Percentiles rank a stretch among this genome's conserved stretches.
Conservation (phyloP, 2,113 vertebrate species). For the Montifringilla adamsi region DNA sequence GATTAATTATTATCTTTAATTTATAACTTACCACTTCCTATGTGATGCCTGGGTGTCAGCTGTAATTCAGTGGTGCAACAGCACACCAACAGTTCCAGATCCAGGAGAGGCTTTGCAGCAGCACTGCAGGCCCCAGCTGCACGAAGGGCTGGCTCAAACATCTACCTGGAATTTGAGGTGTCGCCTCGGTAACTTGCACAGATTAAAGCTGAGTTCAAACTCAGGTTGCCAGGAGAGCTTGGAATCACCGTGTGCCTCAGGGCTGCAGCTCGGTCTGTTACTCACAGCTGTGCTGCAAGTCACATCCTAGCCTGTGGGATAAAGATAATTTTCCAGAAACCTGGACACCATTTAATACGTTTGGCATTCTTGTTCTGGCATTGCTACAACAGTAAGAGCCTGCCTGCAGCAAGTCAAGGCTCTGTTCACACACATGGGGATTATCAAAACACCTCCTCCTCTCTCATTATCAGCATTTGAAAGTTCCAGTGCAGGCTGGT, state of each 20-base stretch:
- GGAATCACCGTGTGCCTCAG: background rate
- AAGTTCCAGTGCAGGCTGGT: background rate
- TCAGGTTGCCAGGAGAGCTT: background rate
- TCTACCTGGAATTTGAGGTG: background rate
- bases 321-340: conserved; percentile 4
- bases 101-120: background rate
- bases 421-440: background rate
- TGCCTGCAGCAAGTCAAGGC: background rate
- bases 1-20: background rate
- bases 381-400: background rate
- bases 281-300: background rate
- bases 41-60: background rate
- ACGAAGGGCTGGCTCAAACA: background rate
- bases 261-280: background rate
- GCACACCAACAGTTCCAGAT: background rate
- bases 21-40: background rate
- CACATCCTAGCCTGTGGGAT: background rate
- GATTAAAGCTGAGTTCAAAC: background rate
- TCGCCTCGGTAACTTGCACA: background rate
- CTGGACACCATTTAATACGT: background rate
- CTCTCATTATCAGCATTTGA: background rate
- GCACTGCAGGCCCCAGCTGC: background rate
- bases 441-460: background rate
- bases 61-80: background rate
- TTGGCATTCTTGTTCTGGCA: conserved; percentile 5